Conservation (phyloP, 2,797 vertebrate species). For the Poecilia picta region DNA sequence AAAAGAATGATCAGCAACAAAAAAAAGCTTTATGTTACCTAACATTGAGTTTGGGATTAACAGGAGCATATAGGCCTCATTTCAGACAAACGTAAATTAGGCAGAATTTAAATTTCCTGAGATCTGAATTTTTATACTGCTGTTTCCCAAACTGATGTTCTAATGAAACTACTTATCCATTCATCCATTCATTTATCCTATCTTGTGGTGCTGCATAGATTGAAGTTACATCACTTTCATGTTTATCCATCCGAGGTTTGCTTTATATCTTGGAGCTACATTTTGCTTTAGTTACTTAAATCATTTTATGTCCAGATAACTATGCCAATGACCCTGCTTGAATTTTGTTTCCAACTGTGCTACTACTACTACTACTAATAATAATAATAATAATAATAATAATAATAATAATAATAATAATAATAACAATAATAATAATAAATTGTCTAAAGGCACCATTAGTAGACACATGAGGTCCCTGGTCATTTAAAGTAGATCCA, state of each 20-base stretch:
- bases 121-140: not conserved
- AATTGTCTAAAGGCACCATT: no score
- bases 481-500: not conserved
- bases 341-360: not conserved
- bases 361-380: no score
- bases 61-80: not conserved
- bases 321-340: not conserved
- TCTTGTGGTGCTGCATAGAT: not conserved
- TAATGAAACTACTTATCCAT: not conserved
- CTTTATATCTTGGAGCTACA: not conserved
- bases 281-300: not conserved
- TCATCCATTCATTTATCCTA: not conserved
- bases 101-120: not conserved
- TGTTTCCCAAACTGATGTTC: not conserved
- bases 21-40: not conserved
- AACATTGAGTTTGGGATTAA: not conserved
- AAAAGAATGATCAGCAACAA: not conserved
- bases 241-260: not conserved
- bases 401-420: no score
- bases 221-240: not conserved
- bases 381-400: no score
- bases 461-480: not conserved
- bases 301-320: not conserved
- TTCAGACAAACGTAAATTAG: not conserved
- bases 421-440: no score